phyloP scores from a whole-genome alignment of 2,888 invertebrate species.

The Agonopterix heracliana region DNA sequence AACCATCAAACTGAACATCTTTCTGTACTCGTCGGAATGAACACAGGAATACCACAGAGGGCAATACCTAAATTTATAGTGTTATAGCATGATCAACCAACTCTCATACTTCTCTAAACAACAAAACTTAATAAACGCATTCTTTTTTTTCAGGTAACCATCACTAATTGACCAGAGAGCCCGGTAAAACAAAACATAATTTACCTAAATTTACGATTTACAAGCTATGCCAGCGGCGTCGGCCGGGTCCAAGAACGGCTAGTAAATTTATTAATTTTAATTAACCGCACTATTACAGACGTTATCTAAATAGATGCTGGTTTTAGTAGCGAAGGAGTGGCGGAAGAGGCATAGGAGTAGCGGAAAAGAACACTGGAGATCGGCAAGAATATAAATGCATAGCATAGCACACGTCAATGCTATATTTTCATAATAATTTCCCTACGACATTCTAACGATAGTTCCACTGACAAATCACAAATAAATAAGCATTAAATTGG shows the following conservation, averaged over 20 bases:
- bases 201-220: constrained; percentile 11
- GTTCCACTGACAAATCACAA: no score
- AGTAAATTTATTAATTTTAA: constrained; percentile 36
- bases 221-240: constrained; percentile 9
- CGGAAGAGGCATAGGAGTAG: constrained; percentile 5
- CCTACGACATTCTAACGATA: no score
- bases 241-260: not conserved
- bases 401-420: no score
- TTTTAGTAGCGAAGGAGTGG: constrained; percentile 9
- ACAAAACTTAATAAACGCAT: not conserved
- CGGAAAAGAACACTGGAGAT: not conserved
- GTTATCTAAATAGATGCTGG: constrained; percentile 14
- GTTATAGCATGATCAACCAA: not conserved
- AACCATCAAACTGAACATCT: no score
- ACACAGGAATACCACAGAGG: no score
- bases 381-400: no score
- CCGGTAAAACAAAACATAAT: not conserved
- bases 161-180: no score
- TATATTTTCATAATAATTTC: no score
- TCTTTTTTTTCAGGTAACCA: constrained; percentile 1
- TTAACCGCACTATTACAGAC: constrained; percentile 20
- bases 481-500: no score
- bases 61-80: no score
- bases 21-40: no score
- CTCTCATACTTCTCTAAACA: not conserved